Conservation (phyloP, 2,113 vertebrate species). For the Tragelaphus scriptus region DNA sequence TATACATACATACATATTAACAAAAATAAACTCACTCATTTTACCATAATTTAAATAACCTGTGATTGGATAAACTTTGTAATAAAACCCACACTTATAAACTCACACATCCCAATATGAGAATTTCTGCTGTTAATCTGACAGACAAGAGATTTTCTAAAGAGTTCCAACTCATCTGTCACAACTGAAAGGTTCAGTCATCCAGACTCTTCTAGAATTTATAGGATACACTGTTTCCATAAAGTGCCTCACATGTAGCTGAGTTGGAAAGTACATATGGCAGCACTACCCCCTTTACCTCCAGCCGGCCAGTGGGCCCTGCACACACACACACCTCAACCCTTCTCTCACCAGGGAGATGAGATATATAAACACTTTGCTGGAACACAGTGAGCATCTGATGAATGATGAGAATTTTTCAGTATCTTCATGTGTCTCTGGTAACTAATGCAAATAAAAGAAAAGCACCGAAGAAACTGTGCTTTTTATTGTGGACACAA, state of each 20-base stretch:
- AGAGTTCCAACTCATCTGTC: background rate
- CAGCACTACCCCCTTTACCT: background rate
- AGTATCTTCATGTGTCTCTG: background rate
- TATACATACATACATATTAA: background rate
- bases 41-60: background rate
- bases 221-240: background rate
- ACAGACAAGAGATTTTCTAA: background rate
- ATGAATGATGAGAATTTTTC: background rate
- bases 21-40: background rate
- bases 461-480: background rate
- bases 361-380: background rate
- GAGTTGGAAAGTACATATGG: background rate
- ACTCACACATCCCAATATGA: background rate
- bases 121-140: background rate
- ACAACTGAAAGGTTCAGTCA: background rate
- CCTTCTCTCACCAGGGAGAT: background rate
- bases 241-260: background rate
- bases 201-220: background rate
- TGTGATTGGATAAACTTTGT: background rate
- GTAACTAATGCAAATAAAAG: background rate
- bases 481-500: background rate
- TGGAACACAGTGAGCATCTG: background rate
- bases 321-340: fast-evolving
- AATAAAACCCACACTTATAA: background rate
- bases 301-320: fast-evolving